A percentile compares a stretch with the other conserved stretches of the same genome.
These are phyloP conservation scores for Tychaedon coryphoeus DNA, from an alignment of 2,113 vertebrate genomes.

Conservation along the genomic window DNA sequence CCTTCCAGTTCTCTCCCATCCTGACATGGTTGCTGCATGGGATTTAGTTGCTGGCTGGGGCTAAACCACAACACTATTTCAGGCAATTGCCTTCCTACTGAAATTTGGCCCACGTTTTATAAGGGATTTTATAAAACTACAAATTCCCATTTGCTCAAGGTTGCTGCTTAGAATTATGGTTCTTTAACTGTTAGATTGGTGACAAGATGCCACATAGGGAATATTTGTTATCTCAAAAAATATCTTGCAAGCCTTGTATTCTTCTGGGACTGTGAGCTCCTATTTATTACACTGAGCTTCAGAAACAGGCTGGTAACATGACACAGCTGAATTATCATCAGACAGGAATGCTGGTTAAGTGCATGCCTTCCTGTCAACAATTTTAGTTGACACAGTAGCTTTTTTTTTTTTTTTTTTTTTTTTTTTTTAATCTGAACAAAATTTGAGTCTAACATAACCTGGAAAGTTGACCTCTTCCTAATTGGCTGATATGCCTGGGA, in stretches of 20 bases:
- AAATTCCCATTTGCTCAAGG: not conserved
- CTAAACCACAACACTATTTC: not conserved
- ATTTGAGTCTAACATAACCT: conserved; percentile 29
- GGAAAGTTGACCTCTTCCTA: conserved; percentile 21
- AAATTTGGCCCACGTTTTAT: not conserved
- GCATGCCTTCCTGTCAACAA: not conserved
- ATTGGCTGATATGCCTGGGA: conserved; percentile 17
- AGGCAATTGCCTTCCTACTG: not conserved
- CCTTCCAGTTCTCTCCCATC: not conserved
- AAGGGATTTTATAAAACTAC: conserved; percentile 10
- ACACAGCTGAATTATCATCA: not conserved
- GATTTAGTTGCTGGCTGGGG: not conserved
- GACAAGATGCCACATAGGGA: not conserved
- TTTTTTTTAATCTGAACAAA: not conserved
- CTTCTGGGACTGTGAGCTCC: not conserved
- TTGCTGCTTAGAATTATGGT: not conserved
- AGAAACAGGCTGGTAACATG: not conserved
- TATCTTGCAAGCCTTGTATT: not conserved
- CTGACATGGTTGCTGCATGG: not conserved
- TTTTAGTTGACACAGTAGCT: not conserved
- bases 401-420: not conserved
- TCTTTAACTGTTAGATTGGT: not conserved
- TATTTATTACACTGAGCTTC: not conserved
- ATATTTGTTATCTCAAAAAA: not conserved
- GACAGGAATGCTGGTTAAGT: not conserved